Base-by-base conservation (phyloP, 2,797 vertebrate species). In the Onychomys leucogaster region DNA sequence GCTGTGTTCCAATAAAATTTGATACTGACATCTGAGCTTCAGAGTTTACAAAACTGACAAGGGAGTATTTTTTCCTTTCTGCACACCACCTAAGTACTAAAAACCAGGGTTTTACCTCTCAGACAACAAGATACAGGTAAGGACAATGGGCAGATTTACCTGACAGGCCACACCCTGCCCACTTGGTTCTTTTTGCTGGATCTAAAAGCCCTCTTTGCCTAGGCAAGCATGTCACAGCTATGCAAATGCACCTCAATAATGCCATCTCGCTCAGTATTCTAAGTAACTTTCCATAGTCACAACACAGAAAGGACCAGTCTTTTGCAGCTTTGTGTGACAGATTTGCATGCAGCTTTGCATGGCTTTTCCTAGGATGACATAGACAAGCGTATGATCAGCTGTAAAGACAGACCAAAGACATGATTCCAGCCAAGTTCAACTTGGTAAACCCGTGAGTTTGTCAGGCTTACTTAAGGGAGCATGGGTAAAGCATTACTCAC, bases 1-100 rank as follows among this genome's bases (percentile, higher is more conserved):
- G 17, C 23, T 67, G n/a, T 2, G 1, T 73, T 55, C 41, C 75
- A 78, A 21, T 80, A 94, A 92, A 94, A 63, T 21, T 59, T 61
- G 43, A 76, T 65, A 41, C 29, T 95, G 27, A 85, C 69, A 86
- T 94, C 37, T 69, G 57, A 83, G 91, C 78, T 80, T 88, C 57
- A 86, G 59, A n/a, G n/a, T 55, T 57, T 71, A 46, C 12, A 52
- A 34, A 13, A 49, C 59, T 55, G 69, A 49, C 37, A 34, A 73
- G 43, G 57, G 49, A 61, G 32, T 25, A 27, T 25, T 34, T 63
- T 41, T n/a, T 32, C 34, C 65, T 69, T 83, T 81, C 3, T 32
- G 1, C 6, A 21, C 41, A 27, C 49, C 52, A 65, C 63, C 73
- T 34, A 95, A 73, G 65, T 41, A 63, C 46, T 19, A 85, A 57